phyloP scores from a whole-genome alignment of 2,113 vertebrate species.

The Thomomys bottae region DNA sequence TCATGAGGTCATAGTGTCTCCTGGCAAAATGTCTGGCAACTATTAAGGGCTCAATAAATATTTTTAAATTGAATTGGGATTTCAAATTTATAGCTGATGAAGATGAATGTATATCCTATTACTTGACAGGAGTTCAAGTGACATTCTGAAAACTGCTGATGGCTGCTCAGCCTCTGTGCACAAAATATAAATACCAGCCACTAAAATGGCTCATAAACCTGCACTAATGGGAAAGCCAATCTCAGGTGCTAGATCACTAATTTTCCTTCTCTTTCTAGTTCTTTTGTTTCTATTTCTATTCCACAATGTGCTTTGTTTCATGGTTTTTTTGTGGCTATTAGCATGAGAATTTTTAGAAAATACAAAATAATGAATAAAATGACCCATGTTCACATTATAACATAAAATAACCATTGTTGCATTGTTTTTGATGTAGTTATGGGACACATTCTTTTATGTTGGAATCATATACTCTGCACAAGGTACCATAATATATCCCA shows the following conservation, averaged over 20 bases:
- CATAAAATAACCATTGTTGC: too few relatives aligned
- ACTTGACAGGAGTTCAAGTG: conserved; percentile 68
- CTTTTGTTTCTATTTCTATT: background rate
- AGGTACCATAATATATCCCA: background rate
- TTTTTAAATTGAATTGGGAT: conserved; percentile 74
- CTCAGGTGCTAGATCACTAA: background rate
- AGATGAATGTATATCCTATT: conserved; percentile 66
- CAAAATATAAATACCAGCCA: conserved; percentile 60
- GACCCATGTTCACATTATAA: background rate
- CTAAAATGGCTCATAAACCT: background rate
- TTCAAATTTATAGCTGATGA: conserved; percentile 75
- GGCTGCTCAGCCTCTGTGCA: conserved; percentile 69
- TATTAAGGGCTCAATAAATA: conserved; percentile 75
- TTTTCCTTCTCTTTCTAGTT: background rate
- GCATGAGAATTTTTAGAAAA: background rate
- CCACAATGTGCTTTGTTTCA: background rate
- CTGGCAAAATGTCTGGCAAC: conserved; percentile 57
- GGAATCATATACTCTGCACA: background rate
- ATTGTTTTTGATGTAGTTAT: background rate
- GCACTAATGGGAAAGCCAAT: background rate
- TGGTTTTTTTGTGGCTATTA: background rate
- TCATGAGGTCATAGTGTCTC: background rate
- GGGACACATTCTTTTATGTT: background rate
- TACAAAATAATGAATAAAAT: background rate
- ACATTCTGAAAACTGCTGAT: conserved; percentile 67